These are phyloP conservation scores for Cyclophora punctaria DNA, from an alignment of 2,888 invertebrate species.

Conservation along the genomic window DNA sequence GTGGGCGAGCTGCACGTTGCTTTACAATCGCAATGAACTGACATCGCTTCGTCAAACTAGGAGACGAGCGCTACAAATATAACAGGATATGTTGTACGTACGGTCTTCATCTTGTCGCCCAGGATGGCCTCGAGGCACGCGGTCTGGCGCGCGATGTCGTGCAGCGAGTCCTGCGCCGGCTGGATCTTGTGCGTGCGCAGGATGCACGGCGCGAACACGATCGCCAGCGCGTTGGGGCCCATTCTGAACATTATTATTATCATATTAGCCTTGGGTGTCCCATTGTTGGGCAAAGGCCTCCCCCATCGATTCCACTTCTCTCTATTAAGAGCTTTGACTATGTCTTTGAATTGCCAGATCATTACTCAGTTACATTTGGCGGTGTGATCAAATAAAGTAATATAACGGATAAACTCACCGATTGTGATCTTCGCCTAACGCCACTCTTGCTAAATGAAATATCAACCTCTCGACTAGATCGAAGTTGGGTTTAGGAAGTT, in stretches of 20 bases:
- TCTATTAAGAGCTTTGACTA: too few relatives aligned
- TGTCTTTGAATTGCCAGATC: too few relatives aligned
- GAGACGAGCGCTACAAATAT: too few relatives aligned
- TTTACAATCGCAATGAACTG: too few relatives aligned
- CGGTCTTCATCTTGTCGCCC: conserved; percentile 82
- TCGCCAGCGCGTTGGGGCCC: conserved; percentile 92
- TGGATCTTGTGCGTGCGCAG: conserved; percentile 89
- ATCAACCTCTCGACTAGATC: conserved; percentile 93
- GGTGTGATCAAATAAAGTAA: too few relatives aligned
- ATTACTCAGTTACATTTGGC: too few relatives aligned
- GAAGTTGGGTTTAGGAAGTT: conserved; percentile 91
- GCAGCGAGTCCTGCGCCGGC: conserved; percentile 93
- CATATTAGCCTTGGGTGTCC: too few relatives aligned
- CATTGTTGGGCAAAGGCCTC: too few relatives aligned
- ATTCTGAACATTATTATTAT: conserved; percentile 69
- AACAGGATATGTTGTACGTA: conserved; percentile 20
- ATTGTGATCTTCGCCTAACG: conserved; percentile 89
- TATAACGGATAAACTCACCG: conserved; percentile 33
- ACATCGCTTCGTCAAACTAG: too few relatives aligned
- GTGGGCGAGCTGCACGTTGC: too few relatives aligned
- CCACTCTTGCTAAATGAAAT: conserved; percentile 93
- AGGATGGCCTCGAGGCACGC: conserved; percentile 94
- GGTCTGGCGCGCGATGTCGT: conserved; percentile 92
- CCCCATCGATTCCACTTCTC: too few relatives aligned
- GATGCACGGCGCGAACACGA: conserved; percentile 96